Base-by-base conservation (phyloP, 2,113 vertebrate genomes). In the Irena cyanogastra region DNA sequence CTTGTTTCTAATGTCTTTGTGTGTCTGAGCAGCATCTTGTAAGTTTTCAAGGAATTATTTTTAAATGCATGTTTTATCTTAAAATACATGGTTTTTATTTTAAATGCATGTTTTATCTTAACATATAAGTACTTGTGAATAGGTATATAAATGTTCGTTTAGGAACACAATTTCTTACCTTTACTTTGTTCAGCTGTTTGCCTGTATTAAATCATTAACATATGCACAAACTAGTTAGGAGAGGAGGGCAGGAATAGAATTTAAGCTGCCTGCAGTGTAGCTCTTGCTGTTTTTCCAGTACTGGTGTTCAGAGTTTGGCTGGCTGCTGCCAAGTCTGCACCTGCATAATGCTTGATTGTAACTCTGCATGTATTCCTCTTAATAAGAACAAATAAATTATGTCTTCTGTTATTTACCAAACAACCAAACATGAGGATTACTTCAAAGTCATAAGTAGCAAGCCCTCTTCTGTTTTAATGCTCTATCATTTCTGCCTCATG, bases 361-460 rank as follows among this genome's bases (percentile, higher is more conserved):
- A 81, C 81, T 78, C 90, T 86, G 72, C 71, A 20, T 91, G 75
- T 53, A n/a, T 87, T 86, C 74, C 41, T 96, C 83, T 94, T 96
- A 94, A 71, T 83, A 93, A 49, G 75, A 83, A 54, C 41, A 87
- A 95, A 91, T 87, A 87, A 94, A 88, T 47, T 88, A 60, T 89
- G 39, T 63, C 42, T 83, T 87, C 56, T 92, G 56, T 95, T 94
- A 81, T 93, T 97, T 90, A 93, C 87, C 64, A 93, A 95, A 96
- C 78, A 84, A 78, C 78, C 60, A 82, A 94, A 94, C 75, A 74
- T 53, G 47, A 70, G 33, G 68, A 76, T 95, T 94, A 77, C 66
- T 96, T 76, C 57, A 91, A 88, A 95, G 41, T 50, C 28, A 28
- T 47, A 50, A 84, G 89, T 31, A 88, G 75, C 42, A 72, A 24